Evolutionary conservation across 2,113 vertebrate genomes (phyloP), one percentile per base, ranked within the genome.

Genomic region (Physeter macrocephalus): DNA sequence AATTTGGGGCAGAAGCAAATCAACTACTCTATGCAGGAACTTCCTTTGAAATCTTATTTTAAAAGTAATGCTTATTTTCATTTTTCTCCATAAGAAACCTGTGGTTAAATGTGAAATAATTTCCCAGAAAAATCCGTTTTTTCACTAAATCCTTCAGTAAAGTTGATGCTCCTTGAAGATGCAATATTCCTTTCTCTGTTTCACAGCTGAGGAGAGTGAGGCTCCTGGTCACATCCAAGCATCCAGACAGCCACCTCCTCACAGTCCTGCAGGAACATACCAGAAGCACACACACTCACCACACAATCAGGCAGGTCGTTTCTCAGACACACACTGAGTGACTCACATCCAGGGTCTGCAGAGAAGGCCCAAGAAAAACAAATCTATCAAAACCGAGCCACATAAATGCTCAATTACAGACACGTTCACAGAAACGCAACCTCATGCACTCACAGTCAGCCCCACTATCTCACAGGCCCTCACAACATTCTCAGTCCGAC

Each of bases 31-130:
- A 66, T 8, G 12, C 17, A 31, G 21, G 20, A 67, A 67, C 92
- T 93, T 34, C 61, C 75, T 93, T 84, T 88, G 74, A 93, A 91
- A 74, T 74, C 49, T 88, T 80, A 77, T 34, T 74, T 54, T 85
- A 31, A 49, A 78, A 54, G 25, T 64, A 36, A 62, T 34, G 41
- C 29, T 85, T 49, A 84, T 81, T 91, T 89, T 59, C 61, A 88
- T 71, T 88, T 41, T 86, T 41, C n/a, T 75, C 72, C 43, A 67
- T 41, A 74, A 49, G 9, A 72, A 54, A 69, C 66, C 31, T 52
- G 25, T 57, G 36, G 62, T 52, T 89, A 72, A 75, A 81, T 74
- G 52, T n/a, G n/a, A 96, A 96, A 88, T 34, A 57, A 59, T 86
- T 90, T 20, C 61, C 13, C 83, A 87, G 43, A 39, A 74, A 88